Conservation (phyloP, 2,797 vertebrate genomes). For the Neosilurus hyrtlii region DNA sequence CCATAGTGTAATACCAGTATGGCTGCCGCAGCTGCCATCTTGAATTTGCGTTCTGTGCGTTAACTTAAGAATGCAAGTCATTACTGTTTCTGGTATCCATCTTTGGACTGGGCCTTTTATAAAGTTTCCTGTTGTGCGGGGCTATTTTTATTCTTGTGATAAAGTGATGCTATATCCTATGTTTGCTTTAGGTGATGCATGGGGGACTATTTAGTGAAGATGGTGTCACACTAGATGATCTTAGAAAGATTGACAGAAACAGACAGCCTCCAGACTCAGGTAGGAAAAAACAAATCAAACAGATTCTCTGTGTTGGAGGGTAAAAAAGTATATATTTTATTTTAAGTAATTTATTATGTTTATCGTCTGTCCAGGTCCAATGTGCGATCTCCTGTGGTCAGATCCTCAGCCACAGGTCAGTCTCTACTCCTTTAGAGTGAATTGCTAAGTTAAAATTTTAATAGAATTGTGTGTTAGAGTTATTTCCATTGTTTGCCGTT, state of each 20-base stretch:
- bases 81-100: too few relatives aligned
- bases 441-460: neutral
- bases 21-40: too few relatives aligned
- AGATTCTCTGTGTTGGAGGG: neutral
- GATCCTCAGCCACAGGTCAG: conserved; percentile 93
- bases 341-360: neutral
- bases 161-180: neutral
- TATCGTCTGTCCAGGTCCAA: conserved; percentile 75
- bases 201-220: conserved; percentile 95
- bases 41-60: too few relatives aligned
- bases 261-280: conserved; percentile 93
- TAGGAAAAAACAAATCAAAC: conserved; percentile 53
- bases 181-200: conserved; percentile 84
- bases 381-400: conserved; percentile 96
- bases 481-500: neutral
- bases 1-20: too few relatives aligned
- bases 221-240: conserved; percentile 86
- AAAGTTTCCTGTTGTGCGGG: too few relatives aligned
- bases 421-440: neutral
- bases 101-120: too few relatives aligned
- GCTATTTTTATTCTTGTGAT: neutral
- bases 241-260: conserved; percentile 90
- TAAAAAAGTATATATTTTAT: neutral
- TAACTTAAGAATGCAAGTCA: too few relatives aligned
- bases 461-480: neutral